phyloP scores from a whole-genome alignment of 2,888 invertebrate genomes.

The Altica lythri region DNA sequence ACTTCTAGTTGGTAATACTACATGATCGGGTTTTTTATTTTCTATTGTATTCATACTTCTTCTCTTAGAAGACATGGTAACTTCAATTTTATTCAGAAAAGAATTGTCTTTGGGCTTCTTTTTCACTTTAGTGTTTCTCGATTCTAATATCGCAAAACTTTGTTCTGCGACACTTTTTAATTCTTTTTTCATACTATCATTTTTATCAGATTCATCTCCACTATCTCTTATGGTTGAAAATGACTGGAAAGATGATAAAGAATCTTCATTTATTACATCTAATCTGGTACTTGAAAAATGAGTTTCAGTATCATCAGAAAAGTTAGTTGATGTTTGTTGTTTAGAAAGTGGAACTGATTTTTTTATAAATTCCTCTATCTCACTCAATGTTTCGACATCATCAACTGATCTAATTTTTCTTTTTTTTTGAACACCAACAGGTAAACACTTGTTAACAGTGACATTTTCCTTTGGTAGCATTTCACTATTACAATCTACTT shows the following conservation, averaged over 20 bases:
- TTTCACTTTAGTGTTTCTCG: slow-evolving; percentile 36
- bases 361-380: slow-evolving; percentile 32
- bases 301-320: background rate
- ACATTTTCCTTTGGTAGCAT: too few species aligned
- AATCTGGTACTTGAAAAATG: too few species aligned
- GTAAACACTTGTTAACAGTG: too few species aligned
- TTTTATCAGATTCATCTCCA: slow-evolving; percentile 12
- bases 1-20: too few species aligned
- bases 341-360: slow-evolving; percentile 16
- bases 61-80: slow-evolving; percentile 34
- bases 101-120: slow-evolving; percentile 24
- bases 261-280: too few species aligned
- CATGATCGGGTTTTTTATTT: background rate
- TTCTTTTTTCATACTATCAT: slow-evolving; percentile 16
- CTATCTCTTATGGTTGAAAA: too few species aligned
- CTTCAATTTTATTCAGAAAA: slow-evolving; percentile 30
- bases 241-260: too few species aligned
- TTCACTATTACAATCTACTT: too few species aligned
- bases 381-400: slow-evolving; percentile 29
- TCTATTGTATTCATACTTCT: slow-evolving; percentile 34
- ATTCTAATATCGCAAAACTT: slow-evolving; percentile 36
- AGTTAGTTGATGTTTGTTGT: background rate
- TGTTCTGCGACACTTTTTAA: slow-evolving; percentile 26
- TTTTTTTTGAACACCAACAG: too few species aligned
- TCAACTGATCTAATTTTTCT: too few species aligned